phyloP scores from a whole-genome alignment of 2,113 vertebrate genomes.

The Eudyptes chrysolophus region DNA sequence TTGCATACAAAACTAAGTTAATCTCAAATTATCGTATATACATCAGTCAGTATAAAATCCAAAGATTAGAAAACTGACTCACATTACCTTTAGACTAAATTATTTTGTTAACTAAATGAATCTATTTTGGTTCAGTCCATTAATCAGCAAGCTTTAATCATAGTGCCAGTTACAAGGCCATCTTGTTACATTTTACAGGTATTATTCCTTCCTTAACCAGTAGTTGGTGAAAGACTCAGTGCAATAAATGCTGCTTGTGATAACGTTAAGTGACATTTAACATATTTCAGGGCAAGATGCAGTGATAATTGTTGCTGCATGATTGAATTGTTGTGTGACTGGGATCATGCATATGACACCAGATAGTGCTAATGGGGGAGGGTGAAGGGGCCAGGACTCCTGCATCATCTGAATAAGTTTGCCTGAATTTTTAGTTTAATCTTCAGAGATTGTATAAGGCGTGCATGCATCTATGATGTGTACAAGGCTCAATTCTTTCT shows the following conservation, averaged over 20 bases:
- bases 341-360: neutral
- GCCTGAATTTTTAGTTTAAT: neutral
- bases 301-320: neutral
- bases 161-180: neutral
- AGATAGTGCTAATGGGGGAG: neutral
- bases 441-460: neutral
- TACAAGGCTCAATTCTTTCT: neutral
- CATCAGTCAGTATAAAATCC: neutral
- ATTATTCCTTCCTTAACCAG: neutral
- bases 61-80: neutral
- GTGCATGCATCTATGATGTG: neutral
- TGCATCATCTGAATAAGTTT: neutral
- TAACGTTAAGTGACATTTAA: neutral
- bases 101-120: neutral
- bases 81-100: neutral
- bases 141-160: neutral
- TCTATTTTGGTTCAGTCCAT: neutral
- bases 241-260: neutral
- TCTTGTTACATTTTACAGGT: neutral
- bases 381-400: neutral
- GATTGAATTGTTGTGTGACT: neutral
- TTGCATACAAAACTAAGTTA: neutral
- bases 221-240: neutral
- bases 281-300: neutral
- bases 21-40: neutral